Percentiles rank a stretch among this genome's conserved stretches.
Evolutionary conservation across 2,888 invertebrate genomes (phyloP).

Genomic region (Loripinus fragilis): DNA sequence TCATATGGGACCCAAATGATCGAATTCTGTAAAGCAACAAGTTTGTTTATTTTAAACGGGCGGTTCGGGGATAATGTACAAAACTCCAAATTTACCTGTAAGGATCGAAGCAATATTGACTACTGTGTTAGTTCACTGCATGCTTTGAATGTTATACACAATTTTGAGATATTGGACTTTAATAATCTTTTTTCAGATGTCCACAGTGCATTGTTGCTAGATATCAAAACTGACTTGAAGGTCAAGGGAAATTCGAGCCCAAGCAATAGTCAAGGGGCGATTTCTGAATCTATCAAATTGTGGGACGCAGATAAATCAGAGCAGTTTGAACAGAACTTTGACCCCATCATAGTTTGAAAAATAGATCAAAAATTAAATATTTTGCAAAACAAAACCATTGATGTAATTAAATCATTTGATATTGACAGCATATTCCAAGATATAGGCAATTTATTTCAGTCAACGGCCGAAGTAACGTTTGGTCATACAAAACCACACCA

Average conservation of each 20-base stretch:
- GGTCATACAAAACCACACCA: neutral
- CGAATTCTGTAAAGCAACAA: neutral
- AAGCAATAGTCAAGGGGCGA: too few relatives aligned
- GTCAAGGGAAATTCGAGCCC: too few relatives aligned
- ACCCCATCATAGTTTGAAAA: too few relatives aligned
- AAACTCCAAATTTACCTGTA: neutral
- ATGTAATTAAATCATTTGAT: neutral
- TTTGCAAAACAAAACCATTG: too few relatives aligned
- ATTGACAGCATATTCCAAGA: neutral
- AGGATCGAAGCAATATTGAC: neutral
- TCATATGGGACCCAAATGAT: neutral
- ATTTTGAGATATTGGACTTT: neutral
- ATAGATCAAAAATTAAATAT: too few relatives aligned
- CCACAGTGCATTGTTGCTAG: neutral
- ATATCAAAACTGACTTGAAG: neutral
- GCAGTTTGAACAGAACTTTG: too few relatives aligned
- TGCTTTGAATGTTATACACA: neutral
- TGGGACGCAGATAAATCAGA: neutral
- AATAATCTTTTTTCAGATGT: neutral
- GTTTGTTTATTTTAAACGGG: neutral
- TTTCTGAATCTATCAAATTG: too few relatives aligned
- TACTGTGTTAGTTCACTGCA: neutral
- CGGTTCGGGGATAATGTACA: neutral
- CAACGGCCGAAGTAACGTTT: neutral
- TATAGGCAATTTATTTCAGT: neutral